Percentiles rank a stretch among this genome's conserved stretches.
These are phyloP conservation scores for Dascillus cervinus DNA, from an alignment of 2,888 invertebrate species.

Conservation along the genomic window DNA sequence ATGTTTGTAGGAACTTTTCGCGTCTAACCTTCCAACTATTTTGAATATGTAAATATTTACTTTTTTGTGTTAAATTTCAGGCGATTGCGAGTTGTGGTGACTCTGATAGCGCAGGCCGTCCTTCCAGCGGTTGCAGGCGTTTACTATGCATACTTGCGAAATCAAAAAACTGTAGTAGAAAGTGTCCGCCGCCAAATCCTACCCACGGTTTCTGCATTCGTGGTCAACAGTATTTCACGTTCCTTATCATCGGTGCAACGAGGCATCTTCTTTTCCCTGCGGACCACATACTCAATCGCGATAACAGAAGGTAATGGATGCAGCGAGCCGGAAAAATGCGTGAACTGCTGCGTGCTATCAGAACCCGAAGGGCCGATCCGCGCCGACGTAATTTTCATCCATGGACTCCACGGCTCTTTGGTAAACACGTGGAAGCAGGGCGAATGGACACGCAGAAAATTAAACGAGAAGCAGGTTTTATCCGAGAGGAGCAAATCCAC, in stretches of 20 bases:
- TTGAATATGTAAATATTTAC: no score
- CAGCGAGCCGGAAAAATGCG: slow-evolving; percentile 33
- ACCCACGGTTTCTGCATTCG: slow-evolving; percentile 35
- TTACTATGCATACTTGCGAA: slow-evolving; percentile 35
- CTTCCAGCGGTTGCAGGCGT: slow-evolving; percentile 35
- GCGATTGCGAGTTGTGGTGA: slow-evolving; percentile 33
- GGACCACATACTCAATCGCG: slow-evolving; percentile 2
- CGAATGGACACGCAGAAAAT: slow-evolving; percentile 47
- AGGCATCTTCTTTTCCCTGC: slow-evolving; percentile 27
- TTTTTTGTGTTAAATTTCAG: no score
- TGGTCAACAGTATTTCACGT: slow-evolving; percentile 37
- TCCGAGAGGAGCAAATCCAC: slow-evolving; percentile 28
- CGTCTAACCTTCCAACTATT: no score
- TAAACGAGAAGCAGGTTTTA: slow-evolving; percentile 30
- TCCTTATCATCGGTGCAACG: slow-evolving; percentile 38
- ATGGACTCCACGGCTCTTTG: slow-evolving; percentile 71
- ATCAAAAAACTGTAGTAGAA: slow-evolving; percentile 34
- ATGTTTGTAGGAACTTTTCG: no score
- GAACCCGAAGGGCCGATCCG: slow-evolving; percentile 28
- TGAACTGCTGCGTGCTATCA: slow-evolving; percentile 36
- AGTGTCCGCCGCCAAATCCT: slow-evolving; percentile 33
- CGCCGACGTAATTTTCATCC: slow-evolving; percentile 74
- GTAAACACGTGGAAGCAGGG: slow-evolving; percentile 80
- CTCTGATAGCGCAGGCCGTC: slow-evolving; percentile 31
- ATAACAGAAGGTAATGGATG: slow-evolving; percentile 8